Evolutionary conservation across 92 coral and sea anemone species (phyloP).

Genomic region (Desmophyllum pertusum): DNA sequence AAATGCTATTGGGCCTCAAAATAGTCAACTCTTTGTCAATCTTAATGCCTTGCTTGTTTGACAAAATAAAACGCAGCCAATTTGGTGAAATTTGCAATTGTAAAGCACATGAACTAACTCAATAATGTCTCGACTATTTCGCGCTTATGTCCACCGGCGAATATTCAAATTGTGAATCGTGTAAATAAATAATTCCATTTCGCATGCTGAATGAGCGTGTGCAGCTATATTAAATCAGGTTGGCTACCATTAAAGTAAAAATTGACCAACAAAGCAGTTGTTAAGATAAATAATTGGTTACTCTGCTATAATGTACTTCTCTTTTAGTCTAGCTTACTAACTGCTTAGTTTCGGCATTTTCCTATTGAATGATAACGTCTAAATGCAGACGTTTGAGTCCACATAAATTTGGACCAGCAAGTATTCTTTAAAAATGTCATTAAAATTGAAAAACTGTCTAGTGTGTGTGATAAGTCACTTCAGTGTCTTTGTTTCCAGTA

Average conservation of each 20-base stretch:
- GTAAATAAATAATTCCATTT: conserved; percentile 20
- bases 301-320: neutral
- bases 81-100: conserved; percentile 1
- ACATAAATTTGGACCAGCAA: neutral
- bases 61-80: neutral
- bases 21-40: neutral
- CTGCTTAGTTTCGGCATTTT: neutral
- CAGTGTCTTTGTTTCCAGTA: neutral
- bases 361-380: neutral
- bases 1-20: no score
- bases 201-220: neutral
- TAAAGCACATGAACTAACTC: conserved; percentile 11
- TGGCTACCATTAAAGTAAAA: neutral
- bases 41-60: neutral
- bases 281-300: neutral
- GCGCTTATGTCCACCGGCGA: neutral
- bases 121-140: neutral
- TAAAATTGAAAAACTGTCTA: neutral
- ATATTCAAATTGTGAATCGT: neutral
- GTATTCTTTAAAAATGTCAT: neutral
- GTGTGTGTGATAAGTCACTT: neutral
- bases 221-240: neutral
- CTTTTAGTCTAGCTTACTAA: neutral
- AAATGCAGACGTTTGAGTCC: neutral
- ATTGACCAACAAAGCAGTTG: neutral